Percentiles rank a stretch among this genome's conserved stretches.
Conservation (phyloP, 2,113 vertebrate genomes). For the Aphyosemion australe region DNA sequence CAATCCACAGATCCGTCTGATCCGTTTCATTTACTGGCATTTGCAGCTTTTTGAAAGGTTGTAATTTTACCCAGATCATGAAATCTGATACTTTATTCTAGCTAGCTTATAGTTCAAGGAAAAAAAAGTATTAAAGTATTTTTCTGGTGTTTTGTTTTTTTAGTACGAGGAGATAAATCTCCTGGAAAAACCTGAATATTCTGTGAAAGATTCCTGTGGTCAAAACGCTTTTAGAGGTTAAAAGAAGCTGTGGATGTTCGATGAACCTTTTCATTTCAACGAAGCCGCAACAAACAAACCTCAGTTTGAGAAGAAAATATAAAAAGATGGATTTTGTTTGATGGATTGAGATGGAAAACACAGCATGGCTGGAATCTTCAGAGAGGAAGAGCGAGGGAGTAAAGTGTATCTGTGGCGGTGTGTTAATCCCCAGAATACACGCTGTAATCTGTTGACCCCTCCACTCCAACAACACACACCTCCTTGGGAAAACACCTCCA, state of each 20-base stretch:
- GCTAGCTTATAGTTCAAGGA: not conserved
- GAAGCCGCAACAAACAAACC: not conserved
- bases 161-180: too few relatives aligned
- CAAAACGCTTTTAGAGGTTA: not conserved
- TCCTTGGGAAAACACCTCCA: constrained; percentile 54
- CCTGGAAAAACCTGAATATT: too few relatives aligned
- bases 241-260: not conserved
- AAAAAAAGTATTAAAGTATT: too few relatives aligned
- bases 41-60: not conserved
- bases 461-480: constrained; percentile 31
- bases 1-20: not conserved
- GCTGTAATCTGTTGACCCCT: constrained; percentile 60
- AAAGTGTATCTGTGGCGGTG: constrained; percentile 40
- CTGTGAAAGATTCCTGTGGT: not conserved
- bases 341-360: constrained; percentile 9
- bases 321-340: constrained; percentile 7
- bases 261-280: not conserved
- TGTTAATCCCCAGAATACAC: constrained; percentile 51
- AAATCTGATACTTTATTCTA: not conserved
- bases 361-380: constrained; percentile 11
- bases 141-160: too few relatives aligned
- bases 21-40: not conserved
- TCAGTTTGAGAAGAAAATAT: too few relatives aligned
- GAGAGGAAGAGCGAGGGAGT: constrained; percentile 18
- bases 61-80: not conserved